These are phyloP conservation scores for Euphydryas editha DNA, from an alignment of 2,888 invertebrate species.

Conservation along the genomic window DNA sequence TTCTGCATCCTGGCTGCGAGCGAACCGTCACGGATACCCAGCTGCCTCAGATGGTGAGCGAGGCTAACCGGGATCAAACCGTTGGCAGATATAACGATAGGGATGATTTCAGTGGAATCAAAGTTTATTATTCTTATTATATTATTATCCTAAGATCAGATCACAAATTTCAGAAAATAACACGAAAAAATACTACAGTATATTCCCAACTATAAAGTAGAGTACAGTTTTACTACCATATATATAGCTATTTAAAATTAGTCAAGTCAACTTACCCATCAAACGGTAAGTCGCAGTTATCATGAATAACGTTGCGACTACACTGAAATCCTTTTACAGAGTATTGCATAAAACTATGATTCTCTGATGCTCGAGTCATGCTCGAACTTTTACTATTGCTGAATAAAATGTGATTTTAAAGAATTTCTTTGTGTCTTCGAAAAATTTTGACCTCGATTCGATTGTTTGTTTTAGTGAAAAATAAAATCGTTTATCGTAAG, in stretches of 20 bases:
- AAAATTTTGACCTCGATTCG: too few relatives aligned
- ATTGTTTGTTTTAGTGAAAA: background rate
- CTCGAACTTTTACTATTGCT: slow-evolving; percentile 7
- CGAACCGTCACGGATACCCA: too few relatives aligned
- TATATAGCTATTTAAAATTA: slow-evolving; percentile 3
- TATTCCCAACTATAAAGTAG: background rate
- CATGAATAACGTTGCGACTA: slow-evolving; percentile 48
- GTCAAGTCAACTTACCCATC: slow-evolving; percentile 31
- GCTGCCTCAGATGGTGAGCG: too few relatives aligned
- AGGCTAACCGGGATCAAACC: too few relatives aligned
- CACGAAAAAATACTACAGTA: background rate
- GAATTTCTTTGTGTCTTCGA: background rate
- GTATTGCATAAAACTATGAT: slow-evolving; percentile 30
- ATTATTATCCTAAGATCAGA: too few relatives aligned
- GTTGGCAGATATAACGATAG: too few relatives aligned
- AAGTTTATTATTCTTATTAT: too few relatives aligned
- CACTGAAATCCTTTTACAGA: slow-evolving; percentile 48
- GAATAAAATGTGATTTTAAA: slow-evolving; percentile 13
- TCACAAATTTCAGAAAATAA: background rate
- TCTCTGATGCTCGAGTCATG: background rate
- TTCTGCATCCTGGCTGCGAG: too few relatives aligned
- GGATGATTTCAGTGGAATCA: too few relatives aligned
- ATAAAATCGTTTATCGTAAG: background rate
- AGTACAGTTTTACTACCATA: background rate
- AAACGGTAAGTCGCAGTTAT: slow-evolving; percentile 46